Evolutionary conservation across 2,113 vertebrate genomes (phyloP), one percentile per base, ranked within the genome.

Genomic region (Hassar affinis): DNA sequence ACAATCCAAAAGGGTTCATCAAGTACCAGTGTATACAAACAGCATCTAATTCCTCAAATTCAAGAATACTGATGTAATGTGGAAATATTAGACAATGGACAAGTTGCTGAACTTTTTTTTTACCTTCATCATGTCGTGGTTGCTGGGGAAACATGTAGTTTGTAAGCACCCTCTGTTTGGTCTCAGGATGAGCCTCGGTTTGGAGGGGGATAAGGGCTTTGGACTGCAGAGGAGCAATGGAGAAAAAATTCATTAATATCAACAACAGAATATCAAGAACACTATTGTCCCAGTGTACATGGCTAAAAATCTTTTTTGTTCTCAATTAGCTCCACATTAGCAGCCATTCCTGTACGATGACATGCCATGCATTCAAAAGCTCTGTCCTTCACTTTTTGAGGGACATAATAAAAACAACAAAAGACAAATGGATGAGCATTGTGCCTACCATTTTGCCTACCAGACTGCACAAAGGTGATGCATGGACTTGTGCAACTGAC

Each of bases 91-190:
- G 30, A 35, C 56, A 77, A 2, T 62, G 17, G 61, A 62, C 11
- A 68, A 77, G 38, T n/a, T 4, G 12, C 54, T 59, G 14, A 20
- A 78, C 69, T 42, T 57, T 57, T 66, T 66, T 30, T 83, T 92
- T 94, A 98, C 98, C 97, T 94, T 99, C 98, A 52, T 99, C 97
- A 0, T 97, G 93, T 61, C 98, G 95, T 10, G 98, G 98, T 83
- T 99, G 98, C 93, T 99, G 98, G 45, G 98, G 98, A 92, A 99
- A 99, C 98, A 99, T 99, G 92, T 99, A 99, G 95, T 99, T 99
- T 87, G 98, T 99, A 90, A 99, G 91, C 15, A 99, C 98, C 80
- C 98, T 95, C 93, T 98, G 97, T 93, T 99, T 99, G 89, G 97
- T 99, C 91, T 99, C 98, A 68, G 97, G 97, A 81, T 99, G 97